Evolutionary conservation across 1,140 invertebrate genomes (phyloP), one percentile per base, ranked within the genome.

Genomic region (Drosophila sp.): DNA sequence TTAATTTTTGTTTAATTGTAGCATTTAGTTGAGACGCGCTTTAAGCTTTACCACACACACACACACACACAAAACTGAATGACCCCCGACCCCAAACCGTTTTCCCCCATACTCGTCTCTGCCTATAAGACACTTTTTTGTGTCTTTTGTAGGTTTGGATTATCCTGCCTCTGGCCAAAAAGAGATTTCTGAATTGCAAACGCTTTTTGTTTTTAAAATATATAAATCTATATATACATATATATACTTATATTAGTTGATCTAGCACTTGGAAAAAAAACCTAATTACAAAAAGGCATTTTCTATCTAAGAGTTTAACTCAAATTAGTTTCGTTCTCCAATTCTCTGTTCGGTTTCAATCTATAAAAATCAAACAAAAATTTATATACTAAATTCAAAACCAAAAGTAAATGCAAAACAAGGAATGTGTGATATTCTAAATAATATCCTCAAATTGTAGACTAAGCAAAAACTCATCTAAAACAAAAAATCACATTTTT

Each of bases 351-450:
- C 60, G 33, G 60, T 58, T 66, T 70, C 23, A 58, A 33, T 32
- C 58, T 44, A 56, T 58, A 54, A 50, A 62, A 55, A 54, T n/a
- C n/a, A 33, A 44, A 44, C 40, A 47, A 63, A 40, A 69, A 23
- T 29, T 56, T 40, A 60, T 44, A 38, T 40, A 58, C 8, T 38
- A 11, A 55, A 35, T 33, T 68, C 30, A 44, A 57, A 50, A 62
- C 38, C n/a, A 44, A 50, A 71, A 67, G 57, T 35, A 38, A 8
- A 68, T 62, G 7, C 55, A 55, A 86, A 65, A 70, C 57, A 73
- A 79, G 77, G 62, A 83, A 84, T 80, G 80, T 89, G 84, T 89
- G 84, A 89, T 89, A 89, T 84, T 89, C 77, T 79, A 71, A 72
- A 89, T 72, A 84, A 89, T 89, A 89, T 89, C 84, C 77, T 84